Percentiles rank a stretch among this genome's conserved stretches.
Evolutionary conservation across 1,140 invertebrate genomes (phyloP).

Genomic region (Drosophila grimshawi): DNA sequence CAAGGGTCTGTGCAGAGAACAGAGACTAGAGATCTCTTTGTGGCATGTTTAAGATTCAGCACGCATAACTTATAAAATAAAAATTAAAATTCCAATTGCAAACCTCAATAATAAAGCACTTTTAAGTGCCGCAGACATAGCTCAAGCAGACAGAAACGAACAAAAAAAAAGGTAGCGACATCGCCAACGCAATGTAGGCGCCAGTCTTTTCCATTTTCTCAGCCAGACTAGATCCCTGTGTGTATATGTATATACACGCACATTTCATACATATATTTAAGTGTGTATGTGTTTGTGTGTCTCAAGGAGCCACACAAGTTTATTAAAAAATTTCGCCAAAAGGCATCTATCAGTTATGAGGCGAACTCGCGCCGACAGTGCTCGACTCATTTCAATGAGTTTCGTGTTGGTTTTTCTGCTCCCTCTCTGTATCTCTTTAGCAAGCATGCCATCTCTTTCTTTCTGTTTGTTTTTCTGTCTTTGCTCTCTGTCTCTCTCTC

Average conservation of each 20-base stretch:
- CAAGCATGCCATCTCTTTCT: not conserved
- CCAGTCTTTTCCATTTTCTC: constrained; percentile 5
- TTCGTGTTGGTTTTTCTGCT: constrained; percentile 36
- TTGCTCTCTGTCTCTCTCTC: constrained; percentile 1
- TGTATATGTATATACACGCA: not conserved
- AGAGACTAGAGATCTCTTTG: constrained; percentile 30
- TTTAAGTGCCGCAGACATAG: constrained; percentile 54
- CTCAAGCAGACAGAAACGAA: not conserved
- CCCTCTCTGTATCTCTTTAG: not conserved
- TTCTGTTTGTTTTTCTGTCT: not conserved
- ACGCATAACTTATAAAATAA: constrained; percentile 77
- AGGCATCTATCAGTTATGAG: constrained; percentile 76
- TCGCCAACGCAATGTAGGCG: constrained; percentile 6
- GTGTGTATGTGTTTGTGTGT: constrained; percentile 6
- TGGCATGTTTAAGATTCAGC: constrained; percentile 67
- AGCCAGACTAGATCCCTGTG: constrained; percentile 13
- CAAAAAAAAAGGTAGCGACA: constrained; percentile 21
- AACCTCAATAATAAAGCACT: constrained; percentile 74
- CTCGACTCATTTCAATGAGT: constrained; percentile 77
- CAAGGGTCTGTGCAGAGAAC: constrained; percentile 1
- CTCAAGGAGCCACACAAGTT: constrained; percentile 50
- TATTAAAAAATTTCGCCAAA: constrained; percentile 75
- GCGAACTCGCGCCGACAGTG: constrained; percentile 47
- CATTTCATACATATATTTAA: too few relatives aligned
- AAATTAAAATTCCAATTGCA: constrained; percentile 81